phyloP scores from a whole-genome alignment of 2,888 invertebrate genomes.

The Xestoiulus laeticollis region DNA sequence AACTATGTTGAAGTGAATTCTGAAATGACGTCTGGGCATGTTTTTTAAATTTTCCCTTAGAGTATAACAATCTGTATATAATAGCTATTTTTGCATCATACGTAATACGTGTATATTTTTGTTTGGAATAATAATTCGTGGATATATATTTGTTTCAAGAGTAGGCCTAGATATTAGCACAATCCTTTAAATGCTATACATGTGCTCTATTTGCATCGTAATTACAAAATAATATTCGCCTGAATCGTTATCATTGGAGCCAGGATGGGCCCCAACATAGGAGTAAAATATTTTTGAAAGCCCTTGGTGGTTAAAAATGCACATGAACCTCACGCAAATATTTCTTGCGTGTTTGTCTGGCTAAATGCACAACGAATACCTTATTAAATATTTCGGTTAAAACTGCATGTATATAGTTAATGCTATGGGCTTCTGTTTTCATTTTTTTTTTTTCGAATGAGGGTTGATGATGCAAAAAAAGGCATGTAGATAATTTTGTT shows the following conservation, averaged over 20 bases:
- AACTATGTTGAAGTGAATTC: too few species aligned
- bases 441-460: background rate
- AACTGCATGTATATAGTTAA: background rate
- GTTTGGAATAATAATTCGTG: too few species aligned
- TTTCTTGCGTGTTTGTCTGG: background rate
- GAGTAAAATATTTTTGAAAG: background rate
- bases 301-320: background rate
- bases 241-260: background rate
- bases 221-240: too few species aligned
- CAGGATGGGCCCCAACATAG: background rate
- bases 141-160: too few species aligned
- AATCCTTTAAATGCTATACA: background rate
- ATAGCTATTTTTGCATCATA: too few species aligned
- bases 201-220: too few species aligned
- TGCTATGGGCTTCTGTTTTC: background rate
- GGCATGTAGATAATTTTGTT: background rate
- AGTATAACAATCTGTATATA: too few species aligned
- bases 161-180: too few species aligned
- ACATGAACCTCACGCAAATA: background rate
- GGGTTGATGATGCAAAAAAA: background rate
- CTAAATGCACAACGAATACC: conserved; percentile 12
- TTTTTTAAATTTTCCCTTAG: too few species aligned
- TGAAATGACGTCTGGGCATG: too few species aligned
- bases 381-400: conserved; percentile 32
- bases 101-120: too few species aligned